Evolutionary conservation across 2,888 invertebrate species (phyloP).

Genomic region (Nomada flava): DNA sequence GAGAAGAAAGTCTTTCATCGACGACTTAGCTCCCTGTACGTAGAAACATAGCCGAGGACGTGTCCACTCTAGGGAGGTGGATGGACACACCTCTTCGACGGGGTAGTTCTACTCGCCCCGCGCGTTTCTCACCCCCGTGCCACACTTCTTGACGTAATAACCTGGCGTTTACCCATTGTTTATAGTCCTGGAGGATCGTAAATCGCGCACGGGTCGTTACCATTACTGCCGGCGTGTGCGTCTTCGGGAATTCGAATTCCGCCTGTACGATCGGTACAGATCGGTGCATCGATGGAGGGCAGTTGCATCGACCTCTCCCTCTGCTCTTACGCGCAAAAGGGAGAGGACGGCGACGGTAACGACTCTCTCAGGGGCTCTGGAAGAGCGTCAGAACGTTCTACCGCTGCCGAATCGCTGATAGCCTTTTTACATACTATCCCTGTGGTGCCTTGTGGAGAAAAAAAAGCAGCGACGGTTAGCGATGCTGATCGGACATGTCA

Average conservation of each 20-base stretch:
- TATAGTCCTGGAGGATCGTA: constrained; percentile 69
- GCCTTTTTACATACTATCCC: constrained; percentile 64
- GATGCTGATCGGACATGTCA: constrained; percentile 45
- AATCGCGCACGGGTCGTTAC: constrained; percentile 59
- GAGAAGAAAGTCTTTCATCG: neutral
- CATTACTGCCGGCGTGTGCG: constrained; percentile 53
- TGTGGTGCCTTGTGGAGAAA: constrained; percentile 28
- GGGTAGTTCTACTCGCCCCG: constrained; percentile 42
- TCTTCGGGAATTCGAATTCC: constrained; percentile 55
- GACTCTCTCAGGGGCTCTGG: constrained; percentile 73
- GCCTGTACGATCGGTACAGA: constrained; percentile 20
- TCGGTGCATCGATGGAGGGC: constrained; percentile 46
- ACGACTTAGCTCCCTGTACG: constrained; percentile 8
- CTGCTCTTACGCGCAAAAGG: constrained; percentile 41
- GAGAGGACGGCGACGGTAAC: constrained; percentile 58
- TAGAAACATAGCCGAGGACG: constrained; percentile 3
- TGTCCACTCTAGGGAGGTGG: constrained; percentile 51
- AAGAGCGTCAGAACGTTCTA: constrained; percentile 33
- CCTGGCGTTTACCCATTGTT: constrained; percentile 75
- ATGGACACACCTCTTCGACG: constrained; percentile 67
- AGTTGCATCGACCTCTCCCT: constrained; percentile 43
- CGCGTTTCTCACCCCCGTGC: constrained; percentile 27
- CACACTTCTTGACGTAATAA: constrained; percentile 69
- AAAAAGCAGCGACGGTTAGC: constrained; percentile 30
- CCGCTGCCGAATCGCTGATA: constrained; percentile 54